A percentile compares a stretch with the other conserved stretches of the same genome.
Evolutionary conservation across 2,797 vertebrate species (phyloP).

Genomic region (Ctenopoma kingsleyae): DNA sequence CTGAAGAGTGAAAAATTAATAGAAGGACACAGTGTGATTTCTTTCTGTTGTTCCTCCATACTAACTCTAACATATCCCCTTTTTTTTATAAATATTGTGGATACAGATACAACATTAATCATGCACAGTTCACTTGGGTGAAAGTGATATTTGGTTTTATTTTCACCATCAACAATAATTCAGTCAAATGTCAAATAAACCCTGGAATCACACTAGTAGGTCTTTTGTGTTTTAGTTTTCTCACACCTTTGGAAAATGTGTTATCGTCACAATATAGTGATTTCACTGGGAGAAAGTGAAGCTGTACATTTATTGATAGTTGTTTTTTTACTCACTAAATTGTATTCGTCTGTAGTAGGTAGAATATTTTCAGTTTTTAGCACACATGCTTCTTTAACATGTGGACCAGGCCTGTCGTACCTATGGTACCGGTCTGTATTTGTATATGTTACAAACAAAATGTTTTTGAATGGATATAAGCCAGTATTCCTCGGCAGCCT

Average conservation of each 20-base stretch:
- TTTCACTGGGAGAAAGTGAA: constrained; percentile 6
- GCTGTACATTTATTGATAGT: constrained; percentile 29
- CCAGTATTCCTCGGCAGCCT: constrained; percentile 5
- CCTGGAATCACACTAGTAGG: constrained; percentile 14
- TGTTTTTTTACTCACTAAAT: constrained; percentile 14
- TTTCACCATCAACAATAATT: constrained; percentile 1
- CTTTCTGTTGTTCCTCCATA: constrained; percentile 5
- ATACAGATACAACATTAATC: constrained; percentile 3
- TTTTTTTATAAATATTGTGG: constrained; percentile 9
- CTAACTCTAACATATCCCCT: constrained; percentile 15
- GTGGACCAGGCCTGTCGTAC: not conserved
- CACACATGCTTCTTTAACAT: not conserved
- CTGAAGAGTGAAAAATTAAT: not conserved
- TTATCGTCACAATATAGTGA: constrained; percentile 17
- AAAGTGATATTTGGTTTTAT: constrained; percentile 21
- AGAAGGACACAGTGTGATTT: constrained; percentile 25
- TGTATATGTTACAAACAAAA: constrained; percentile 1
- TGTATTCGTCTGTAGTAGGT: constrained; percentile 21
- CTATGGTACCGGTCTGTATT: not conserved
- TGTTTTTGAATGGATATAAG: not conserved
- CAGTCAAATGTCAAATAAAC: constrained; percentile 25
- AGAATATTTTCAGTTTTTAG: constrained; percentile 2
- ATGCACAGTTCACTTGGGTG: constrained; percentile 20
- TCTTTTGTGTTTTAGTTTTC: constrained; percentile 30
- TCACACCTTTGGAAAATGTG: constrained; percentile 20